Percentiles rank a stretch among this genome's conserved stretches.
These are phyloP conservation scores for Melikaiella ostensackeni DNA, from an alignment of 2,888 invertebrate species.

Conservation along the genomic window DNA sequence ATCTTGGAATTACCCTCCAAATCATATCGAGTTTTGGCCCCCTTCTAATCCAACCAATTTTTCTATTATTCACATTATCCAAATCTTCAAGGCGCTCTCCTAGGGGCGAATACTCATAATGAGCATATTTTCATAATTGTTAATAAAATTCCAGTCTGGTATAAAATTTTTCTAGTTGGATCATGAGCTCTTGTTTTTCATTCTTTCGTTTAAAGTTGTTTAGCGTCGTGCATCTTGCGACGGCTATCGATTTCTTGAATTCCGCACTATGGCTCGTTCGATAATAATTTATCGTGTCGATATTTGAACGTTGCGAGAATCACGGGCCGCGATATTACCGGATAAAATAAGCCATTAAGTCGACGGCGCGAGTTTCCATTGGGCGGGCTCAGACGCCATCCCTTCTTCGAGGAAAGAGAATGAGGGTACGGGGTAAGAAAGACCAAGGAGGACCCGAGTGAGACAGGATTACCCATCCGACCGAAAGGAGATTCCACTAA, in stretches of 20 bases:
- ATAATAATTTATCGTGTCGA: slow-evolving; percentile 60
- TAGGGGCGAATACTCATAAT: background rate
- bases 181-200: background rate
- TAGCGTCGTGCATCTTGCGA: background rate
- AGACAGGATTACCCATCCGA: slow-evolving; percentile 67
- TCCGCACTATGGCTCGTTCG: slow-evolving; percentile 35
- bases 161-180: background rate
- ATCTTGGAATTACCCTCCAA: slow-evolving; percentile 69
- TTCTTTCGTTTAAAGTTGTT: background rate
- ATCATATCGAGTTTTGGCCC: slow-evolving; percentile 62
- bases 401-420: slow-evolving; percentile 50
- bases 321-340: slow-evolving; percentile 67
- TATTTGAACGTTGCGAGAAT: slow-evolving; percentile 56
- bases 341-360: slow-evolving; percentile 75
- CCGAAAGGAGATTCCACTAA: slow-evolving; percentile 74
- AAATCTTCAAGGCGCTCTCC: background rate
- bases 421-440: slow-evolving; percentile 47
- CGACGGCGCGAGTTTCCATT: slow-evolving; percentile 62
- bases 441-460: slow-evolving; percentile 52
- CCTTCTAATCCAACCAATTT: slow-evolving; percentile 20
- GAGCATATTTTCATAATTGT: background rate
- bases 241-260: slow-evolving; percentile 31
- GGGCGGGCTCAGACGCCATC: slow-evolving; percentile 55
- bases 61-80: background rate
- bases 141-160: background rate